Percentiles rank a stretch among this genome's conserved stretches.
phyloP scores from a whole-genome alignment of 2,888 invertebrate species.

The Lordiphosa fenestrarum region DNA sequence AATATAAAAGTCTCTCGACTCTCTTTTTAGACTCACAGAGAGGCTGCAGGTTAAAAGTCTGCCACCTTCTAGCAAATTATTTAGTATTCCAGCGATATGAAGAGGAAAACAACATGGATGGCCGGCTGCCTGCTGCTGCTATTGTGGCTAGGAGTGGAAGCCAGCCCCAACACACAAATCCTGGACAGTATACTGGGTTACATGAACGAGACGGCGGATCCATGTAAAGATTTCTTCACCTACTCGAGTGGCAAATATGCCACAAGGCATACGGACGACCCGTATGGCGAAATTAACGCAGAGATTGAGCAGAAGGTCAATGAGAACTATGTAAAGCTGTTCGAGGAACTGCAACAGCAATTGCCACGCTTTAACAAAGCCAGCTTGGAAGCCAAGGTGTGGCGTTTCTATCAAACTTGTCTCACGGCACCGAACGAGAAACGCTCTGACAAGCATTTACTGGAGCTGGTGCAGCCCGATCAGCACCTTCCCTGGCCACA shows the following conservation, averaged over 20 bases:
- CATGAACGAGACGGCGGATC: constrained; percentile 39
- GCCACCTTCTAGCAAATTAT: no score
- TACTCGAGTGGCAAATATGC: constrained; percentile 73
- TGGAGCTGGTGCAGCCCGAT: constrained; percentile 59
- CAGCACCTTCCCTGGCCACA: constrained; percentile 55
- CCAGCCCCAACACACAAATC: constrained; percentile 17
- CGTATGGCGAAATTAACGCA: constrained; percentile 53
- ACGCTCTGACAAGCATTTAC: constrained; percentile 39
- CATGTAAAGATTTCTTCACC: constrained; percentile 66
- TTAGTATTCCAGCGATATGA: no score
- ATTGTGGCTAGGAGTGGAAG: constrained; percentile 5
- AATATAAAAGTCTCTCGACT: no score
- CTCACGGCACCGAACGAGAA: constrained; percentile 12
- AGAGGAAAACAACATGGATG: no score
- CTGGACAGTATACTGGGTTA: constrained; percentile 40
- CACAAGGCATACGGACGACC: constrained; percentile 31
- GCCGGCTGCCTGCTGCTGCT: constrained; percentile 1
- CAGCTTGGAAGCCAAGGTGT: constrained; percentile 45
- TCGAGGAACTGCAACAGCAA: constrained; percentile 30
- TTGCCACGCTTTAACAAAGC: neutral
- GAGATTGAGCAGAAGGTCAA: constrained; percentile 64
- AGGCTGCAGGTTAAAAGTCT: no score
- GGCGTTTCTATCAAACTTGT: constrained; percentile 62
- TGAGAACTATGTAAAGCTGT: constrained; percentile 35
- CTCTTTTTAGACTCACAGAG: no score